Conservation (phyloP, 2,113 vertebrate species). For the Sylvia atricapilla region DNA sequence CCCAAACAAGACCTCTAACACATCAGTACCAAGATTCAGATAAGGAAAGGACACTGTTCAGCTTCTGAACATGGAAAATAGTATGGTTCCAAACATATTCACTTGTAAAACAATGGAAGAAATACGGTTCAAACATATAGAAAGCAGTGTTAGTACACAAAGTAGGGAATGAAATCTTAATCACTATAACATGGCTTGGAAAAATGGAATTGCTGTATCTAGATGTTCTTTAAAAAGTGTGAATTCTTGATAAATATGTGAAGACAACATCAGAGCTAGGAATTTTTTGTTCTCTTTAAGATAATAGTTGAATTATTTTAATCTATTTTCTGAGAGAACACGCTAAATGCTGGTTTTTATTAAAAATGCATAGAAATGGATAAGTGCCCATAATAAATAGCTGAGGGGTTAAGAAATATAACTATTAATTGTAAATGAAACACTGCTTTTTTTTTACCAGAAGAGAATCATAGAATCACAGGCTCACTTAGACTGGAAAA, state of each 20-base stretch:
- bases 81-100: neutral
- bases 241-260: neutral
- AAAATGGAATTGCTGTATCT: neutral
- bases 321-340: neutral
- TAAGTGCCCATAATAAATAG: neutral
- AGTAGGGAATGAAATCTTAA: neutral
- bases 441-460: neutral
- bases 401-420: neutral
- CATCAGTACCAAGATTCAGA: neutral
- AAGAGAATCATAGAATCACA: neutral
- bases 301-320: neutral
- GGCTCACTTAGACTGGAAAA: neutral
- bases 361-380: neutral
- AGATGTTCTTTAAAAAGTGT: neutral
- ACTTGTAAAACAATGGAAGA: neutral
- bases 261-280: neutral
- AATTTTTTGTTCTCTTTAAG: neutral
- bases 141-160: neutral
- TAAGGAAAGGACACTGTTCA: neutral
- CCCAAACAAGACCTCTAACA: neutral
- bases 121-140: neutral
- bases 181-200: neutral
- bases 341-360: neutral
- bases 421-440: neutral
- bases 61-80: neutral